Conservation (phyloP, 2,888 invertebrate species). For the Ophion obscuratus region DNA sequence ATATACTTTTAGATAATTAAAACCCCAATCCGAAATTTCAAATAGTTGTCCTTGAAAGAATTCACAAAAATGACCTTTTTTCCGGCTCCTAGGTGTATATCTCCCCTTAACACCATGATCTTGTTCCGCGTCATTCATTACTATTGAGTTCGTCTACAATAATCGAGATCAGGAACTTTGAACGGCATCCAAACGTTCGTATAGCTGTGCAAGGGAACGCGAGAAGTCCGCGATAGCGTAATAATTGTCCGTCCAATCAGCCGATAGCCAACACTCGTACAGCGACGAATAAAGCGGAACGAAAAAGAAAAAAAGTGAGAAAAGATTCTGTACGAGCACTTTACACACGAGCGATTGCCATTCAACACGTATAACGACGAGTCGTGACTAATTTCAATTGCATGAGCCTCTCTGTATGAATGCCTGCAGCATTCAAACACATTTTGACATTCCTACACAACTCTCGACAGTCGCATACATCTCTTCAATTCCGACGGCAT, state of each 20-base stretch:
- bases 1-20: too few relatives aligned
- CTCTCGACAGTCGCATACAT: slow-evolving; percentile 27
- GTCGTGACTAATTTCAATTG: slow-evolving; percentile 61
- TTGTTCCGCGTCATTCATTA: slow-evolving; percentile 32
- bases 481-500: slow-evolving; percentile 27
- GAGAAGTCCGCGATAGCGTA: slow-evolving; percentile 25
- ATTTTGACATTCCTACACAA: slow-evolving; percentile 56
- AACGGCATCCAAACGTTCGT: slow-evolving; percentile 45
- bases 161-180: slow-evolving; percentile 62
- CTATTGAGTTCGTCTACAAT: slow-evolving; percentile 39
- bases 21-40: too few relatives aligned
- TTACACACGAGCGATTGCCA: slow-evolving; percentile 50
- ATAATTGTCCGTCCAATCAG: slow-evolving; percentile 47
- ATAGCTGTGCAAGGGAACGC: background rate
- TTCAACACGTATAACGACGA: slow-evolving; percentile 51
- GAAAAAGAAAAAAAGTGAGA: background rate
- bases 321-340: slow-evolving; percentile 34
- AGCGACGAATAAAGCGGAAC: slow-evolving; percentile 2
- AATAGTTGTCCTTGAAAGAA: too few relatives aligned
- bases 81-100: too few relatives aligned
- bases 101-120: background rate
- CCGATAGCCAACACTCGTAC: slow-evolving; percentile 12
- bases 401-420: slow-evolving; percentile 44
- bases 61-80: too few relatives aligned
- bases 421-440: slow-evolving; percentile 55